Conservation (phyloP, 2,797 vertebrate species). For the Lagocephalus sceleratus region DNA sequence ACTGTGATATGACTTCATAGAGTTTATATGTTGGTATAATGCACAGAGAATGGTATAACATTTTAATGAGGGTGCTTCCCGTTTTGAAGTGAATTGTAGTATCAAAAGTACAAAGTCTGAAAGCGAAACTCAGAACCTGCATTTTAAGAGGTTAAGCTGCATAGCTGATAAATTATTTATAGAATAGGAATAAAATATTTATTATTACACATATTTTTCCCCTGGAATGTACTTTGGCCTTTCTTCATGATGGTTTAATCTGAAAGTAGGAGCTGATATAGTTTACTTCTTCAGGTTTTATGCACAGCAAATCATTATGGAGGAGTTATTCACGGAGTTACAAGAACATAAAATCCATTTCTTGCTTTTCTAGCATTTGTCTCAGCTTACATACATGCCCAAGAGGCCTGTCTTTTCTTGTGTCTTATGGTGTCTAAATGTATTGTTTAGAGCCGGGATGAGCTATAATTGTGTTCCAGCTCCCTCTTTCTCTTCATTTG, state of each 20-base stretch:
- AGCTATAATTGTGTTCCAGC: constrained; percentile 27
- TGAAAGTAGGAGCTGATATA: too few species aligned
- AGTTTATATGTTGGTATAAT: constrained; percentile 6
- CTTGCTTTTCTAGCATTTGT: not conserved
- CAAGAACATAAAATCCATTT: not conserved
- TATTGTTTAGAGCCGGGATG: constrained; percentile 2
- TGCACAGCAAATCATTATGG: too few species aligned
- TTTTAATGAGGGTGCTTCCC: constrained; percentile 4
- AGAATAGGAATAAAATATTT: not conserved
- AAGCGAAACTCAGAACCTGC: not conserved
- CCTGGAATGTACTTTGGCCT: not conserved
- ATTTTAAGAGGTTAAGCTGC: constrained; percentile 2
- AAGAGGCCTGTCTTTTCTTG: not conserved
- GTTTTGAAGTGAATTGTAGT: constrained; percentile 12
- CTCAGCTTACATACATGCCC: not conserved
- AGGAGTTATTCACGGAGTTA: too few species aligned
- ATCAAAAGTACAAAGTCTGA: not conserved
- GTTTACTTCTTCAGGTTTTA: too few species aligned
- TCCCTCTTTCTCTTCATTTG: constrained; percentile 18
- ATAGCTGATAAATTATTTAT: constrained; percentile 19
- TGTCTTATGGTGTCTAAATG: constrained; percentile 5
- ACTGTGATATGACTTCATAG: not conserved
- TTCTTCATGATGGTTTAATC: not conserved
- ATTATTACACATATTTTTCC: not conserved
- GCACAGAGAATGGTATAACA: not conserved